Percentiles rank a stretch among this genome's conserved stretches.
These are phyloP conservation scores for Cyclargus thomasi DNA, from an alignment of 1,140 invertebrate genomes.

Conservation along the genomic window DNA sequence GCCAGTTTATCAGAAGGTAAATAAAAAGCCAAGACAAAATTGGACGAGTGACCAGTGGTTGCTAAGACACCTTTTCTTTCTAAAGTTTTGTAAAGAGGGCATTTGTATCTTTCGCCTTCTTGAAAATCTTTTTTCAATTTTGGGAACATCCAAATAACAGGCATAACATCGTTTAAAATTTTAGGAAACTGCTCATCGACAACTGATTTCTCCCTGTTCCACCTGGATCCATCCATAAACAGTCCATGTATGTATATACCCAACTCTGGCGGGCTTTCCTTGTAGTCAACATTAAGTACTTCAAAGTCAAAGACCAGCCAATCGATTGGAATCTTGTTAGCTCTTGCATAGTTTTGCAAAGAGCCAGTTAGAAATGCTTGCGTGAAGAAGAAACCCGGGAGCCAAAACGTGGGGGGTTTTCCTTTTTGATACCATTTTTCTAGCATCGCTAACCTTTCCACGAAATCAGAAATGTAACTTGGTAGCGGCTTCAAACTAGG, in stretches of 20 bases:
- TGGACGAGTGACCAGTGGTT: conserved; percentile 94
- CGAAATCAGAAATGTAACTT: conserved; percentile 90
- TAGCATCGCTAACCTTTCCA: conserved; percentile 85
- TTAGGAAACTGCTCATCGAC: conserved; percentile 89
- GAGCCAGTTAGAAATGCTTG: conserved; percentile 95
- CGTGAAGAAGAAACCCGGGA: conserved; percentile 96
- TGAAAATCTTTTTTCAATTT: conserved; percentile 74
- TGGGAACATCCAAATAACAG: conserved; percentile 84
- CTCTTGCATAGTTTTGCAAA: conserved; percentile 93
- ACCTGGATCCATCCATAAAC: conserved; percentile 89
- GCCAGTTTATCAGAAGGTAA: conserved; percentile 81
- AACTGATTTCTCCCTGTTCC: conserved; percentile 78
- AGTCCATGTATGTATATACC: conserved; percentile 90
- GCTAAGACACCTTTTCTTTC: conserved; percentile 88
- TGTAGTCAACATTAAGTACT: conserved; percentile 75
- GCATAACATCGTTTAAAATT: conserved; percentile 87
- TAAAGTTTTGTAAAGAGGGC: conserved; percentile 92
- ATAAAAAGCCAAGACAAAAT: conserved; percentile 89
- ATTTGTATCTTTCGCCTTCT: conserved; percentile 80
- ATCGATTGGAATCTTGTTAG: conserved; percentile 92
- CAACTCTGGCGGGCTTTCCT: conserved; percentile 76
- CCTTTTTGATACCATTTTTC: conserved; percentile 86
- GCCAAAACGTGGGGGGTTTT: conserved; percentile 90
- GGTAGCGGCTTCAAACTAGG: conserved; percentile 92
- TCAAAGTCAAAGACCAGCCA: conserved; percentile 88